phyloP scores from a whole-genome alignment of 2,888 invertebrate species.

The Galerucella nymphaeae region DNA sequence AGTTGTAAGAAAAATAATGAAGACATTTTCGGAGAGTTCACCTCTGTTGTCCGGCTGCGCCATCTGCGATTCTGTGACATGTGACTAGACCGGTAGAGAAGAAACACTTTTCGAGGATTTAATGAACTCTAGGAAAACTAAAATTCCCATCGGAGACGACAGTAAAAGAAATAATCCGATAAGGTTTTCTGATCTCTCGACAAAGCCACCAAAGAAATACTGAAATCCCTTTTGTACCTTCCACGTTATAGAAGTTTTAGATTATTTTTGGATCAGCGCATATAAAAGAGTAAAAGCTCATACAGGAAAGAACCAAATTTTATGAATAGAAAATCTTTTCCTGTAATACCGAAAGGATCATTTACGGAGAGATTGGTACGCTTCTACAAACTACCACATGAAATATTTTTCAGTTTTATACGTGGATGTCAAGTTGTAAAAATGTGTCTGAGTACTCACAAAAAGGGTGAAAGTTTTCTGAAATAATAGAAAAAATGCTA shows the following conservation, averaged over 20 bases:
- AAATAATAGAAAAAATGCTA: too few relatives aligned
- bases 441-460: too few relatives aligned
- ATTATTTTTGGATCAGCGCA: constrained; percentile 46
- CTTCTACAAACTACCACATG: background rate
- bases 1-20: too few relatives aligned
- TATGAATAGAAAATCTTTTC: constrained; percentile 31
- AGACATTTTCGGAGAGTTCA: background rate
- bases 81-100: constrained; percentile 18
- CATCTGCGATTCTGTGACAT: constrained; percentile 12
- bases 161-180: constrained; percentile 47
- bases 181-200: constrained; percentile 49
- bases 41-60: constrained; percentile 1
- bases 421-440: too few relatives aligned
- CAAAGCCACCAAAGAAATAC: constrained; percentile 52
- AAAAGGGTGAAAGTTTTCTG: too few relatives aligned
- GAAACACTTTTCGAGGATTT: constrained; percentile 42
- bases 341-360: constrained; percentile 23
- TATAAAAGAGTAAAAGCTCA: constrained; percentile 36
- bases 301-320: constrained; percentile 33
- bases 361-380: background rate
- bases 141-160: constrained; percentile 41
- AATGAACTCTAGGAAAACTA: constrained; percentile 44
- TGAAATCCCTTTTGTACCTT: constrained; percentile 48
- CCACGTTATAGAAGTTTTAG: constrained; percentile 46
- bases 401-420: background rate